A percentile compares a stretch with the other conserved stretches of the same genome.
phyloP scores from a whole-genome alignment of 1,140 invertebrate genomes.

The Sinonovacula constricta region DNA sequence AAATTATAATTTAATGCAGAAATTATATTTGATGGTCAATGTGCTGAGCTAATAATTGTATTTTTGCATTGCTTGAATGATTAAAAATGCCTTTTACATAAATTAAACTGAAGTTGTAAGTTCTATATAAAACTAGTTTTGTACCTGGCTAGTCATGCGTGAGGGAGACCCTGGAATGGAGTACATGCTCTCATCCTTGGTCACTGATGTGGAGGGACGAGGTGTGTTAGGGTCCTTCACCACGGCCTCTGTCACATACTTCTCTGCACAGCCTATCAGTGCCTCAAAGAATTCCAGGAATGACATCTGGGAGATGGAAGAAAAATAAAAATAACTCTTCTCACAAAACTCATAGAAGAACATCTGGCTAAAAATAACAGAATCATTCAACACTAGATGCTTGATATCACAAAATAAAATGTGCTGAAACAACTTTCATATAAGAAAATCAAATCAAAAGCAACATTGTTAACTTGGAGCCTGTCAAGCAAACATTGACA shows the following conservation, averaged over 20 bases:
- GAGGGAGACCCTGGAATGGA: slow-evolving; percentile 71
- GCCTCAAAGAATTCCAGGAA: slow-evolving; percentile 79
- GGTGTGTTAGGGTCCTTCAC: slow-evolving; percentile 75
- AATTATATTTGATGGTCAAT: no score
- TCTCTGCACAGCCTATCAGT: slow-evolving; percentile 76
- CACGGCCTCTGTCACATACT: slow-evolving; percentile 75
- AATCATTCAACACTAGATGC: no score
- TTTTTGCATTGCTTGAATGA: background rate
- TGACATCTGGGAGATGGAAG: slow-evolving; percentile 73
- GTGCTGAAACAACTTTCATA: no score
- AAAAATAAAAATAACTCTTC: no score
- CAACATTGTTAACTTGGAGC: no score
- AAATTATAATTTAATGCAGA: no score
- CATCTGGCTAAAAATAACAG: no score
- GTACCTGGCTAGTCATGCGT: slow-evolving; percentile 71
- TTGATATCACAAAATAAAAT: no score
- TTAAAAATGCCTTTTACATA: background rate
- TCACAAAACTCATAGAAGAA: no score
- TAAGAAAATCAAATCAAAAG: no score
- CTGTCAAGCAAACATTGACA: background rate
- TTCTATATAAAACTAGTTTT: no score
- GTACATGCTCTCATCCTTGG: slow-evolving; percentile 72
- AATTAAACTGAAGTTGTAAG: background rate
- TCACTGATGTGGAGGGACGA: slow-evolving; percentile 67
- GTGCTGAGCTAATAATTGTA: no score